Conservation (phyloP, 53 echinoderm and acorn worm species). For the Holothuria scabra region DNA sequence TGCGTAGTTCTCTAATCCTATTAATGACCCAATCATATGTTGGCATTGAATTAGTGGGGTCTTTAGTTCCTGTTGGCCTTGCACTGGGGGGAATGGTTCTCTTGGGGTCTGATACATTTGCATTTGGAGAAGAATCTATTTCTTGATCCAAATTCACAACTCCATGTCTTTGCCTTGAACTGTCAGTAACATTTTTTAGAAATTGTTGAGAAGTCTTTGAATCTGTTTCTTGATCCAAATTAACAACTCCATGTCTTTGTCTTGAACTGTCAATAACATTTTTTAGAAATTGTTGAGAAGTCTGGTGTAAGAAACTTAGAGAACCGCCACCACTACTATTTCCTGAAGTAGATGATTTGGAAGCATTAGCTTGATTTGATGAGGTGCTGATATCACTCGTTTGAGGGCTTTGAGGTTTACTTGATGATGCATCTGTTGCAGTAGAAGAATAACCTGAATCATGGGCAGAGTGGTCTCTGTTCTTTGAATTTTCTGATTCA, state of each 20-base stretch:
- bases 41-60: conserved; percentile 56
- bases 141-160: not conserved
- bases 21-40: conserved; percentile 89
- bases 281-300: conserved; percentile 18
- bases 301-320: conserved; percentile 13
- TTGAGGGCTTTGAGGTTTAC: conserved; percentile 10
- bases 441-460: conserved; percentile 86
- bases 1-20: conserved; percentile 67
- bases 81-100: conserved; percentile 13
- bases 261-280: not conserved
- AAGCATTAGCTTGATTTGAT: not conserved
- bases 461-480: conserved; percentile 31
- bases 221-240: no score
- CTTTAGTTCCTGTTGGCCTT: not conserved
- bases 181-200: not conserved
- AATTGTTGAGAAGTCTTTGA: conserved; percentile 20
- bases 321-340: not conserved
- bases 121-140: not conserved
- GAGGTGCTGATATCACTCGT: conserved; percentile 3
- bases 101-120: not conserved
- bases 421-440: conserved; percentile 32
- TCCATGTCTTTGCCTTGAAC: not conserved
- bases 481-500: conserved; percentile 28
- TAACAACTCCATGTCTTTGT: not conserved
- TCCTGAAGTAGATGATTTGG: not conserved